Percentiles rank a stretch among this genome's conserved stretches.
Evolutionary conservation across 2,113 vertebrate genomes (phyloP).

Genomic region (Ptyas mucosa): DNA sequence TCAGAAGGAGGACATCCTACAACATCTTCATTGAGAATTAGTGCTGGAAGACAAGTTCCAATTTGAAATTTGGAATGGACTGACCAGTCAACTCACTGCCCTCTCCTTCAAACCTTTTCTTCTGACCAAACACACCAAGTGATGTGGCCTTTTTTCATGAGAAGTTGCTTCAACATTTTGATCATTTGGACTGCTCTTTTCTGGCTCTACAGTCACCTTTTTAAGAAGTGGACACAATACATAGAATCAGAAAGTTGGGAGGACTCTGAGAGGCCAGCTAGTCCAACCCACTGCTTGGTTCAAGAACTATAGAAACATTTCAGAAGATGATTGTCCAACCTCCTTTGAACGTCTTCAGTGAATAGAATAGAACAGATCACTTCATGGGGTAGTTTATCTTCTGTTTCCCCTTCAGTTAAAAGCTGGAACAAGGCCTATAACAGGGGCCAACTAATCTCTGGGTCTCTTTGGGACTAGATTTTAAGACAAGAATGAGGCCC

Average conservation of each 20-base stretch:
- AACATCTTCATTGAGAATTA: background rate
- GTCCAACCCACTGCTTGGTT: background rate
- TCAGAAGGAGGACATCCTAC: background rate
- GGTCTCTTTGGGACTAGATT: background rate
- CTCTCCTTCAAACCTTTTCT: background rate
- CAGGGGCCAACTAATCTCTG: background rate
- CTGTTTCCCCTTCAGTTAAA: background rate
- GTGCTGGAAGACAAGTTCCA: background rate
- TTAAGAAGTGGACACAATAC: background rate
- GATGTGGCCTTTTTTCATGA: background rate
- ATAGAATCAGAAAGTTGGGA: background rate
- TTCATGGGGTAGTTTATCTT: background rate
- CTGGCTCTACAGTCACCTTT: background rate
- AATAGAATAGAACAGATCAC: background rate
- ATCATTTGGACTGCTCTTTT: background rate
- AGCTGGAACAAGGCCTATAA: background rate
- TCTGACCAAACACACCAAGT: background rate
- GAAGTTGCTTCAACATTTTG: background rate
- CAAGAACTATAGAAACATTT: background rate
- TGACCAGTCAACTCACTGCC: background rate
- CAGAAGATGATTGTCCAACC: background rate
- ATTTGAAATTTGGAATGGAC: fast-evolving
- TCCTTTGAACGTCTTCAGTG: background rate
- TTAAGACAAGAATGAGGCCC: background rate
- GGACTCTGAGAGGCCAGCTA: background rate